Evolutionary conservation across 2,888 invertebrate species (phyloP).

Genomic region (Stictocephala bisonia): DNA sequence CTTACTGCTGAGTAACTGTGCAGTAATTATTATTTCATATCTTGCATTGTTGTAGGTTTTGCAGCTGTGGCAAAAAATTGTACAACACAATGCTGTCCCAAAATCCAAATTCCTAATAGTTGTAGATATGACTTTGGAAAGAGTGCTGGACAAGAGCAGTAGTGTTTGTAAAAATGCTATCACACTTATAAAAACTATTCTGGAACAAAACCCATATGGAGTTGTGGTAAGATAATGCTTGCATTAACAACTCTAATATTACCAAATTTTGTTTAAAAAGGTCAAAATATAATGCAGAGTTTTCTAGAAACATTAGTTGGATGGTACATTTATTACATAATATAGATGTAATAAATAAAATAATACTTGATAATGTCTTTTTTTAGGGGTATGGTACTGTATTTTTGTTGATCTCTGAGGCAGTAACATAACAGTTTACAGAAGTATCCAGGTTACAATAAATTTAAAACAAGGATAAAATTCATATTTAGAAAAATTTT

Average conservation of each 20-base stretch:
- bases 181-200: slow-evolving; percentile 75
- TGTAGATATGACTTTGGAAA: slow-evolving; percentile 74
- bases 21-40: not conserved
- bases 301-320: not conserved
- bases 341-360: no score
- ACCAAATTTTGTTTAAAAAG: no score
- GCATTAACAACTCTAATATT: no score
- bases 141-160: slow-evolving; percentile 85
- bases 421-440: no score
- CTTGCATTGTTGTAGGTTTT: slow-evolving; percentile 67
- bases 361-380: no score
- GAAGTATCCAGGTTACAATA: no score
- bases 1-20: no score
- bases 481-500: no score
- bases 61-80: slow-evolving; percentile 84
- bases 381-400: no score
- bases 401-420: no score
- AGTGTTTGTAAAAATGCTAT: slow-evolving; percentile 88
- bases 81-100: slow-evolving; percentile 83
- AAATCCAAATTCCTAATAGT: slow-evolving; percentile 76
- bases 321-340: not conserved
- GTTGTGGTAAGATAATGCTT: slow-evolving; percentile 77
- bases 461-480: no score
- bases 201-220: slow-evolving; percentile 90
- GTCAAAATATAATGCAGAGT: no score